Conservation (phyloP, 2,113 vertebrate genomes). For the Eolophus roseicapilla region DNA sequence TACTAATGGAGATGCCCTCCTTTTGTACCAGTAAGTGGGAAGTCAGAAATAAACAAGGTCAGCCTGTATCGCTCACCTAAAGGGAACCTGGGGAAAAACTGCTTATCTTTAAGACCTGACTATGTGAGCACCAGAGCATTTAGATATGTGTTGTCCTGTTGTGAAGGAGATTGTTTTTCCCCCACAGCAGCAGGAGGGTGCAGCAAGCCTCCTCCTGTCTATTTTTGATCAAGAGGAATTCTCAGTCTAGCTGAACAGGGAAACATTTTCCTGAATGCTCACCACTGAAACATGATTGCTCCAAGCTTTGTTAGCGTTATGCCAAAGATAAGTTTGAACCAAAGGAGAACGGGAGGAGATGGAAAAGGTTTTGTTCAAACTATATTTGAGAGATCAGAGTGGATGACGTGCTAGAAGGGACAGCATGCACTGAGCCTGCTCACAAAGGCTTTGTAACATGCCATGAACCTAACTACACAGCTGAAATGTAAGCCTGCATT, state of each 20-base stretch:
- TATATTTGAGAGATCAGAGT: neutral
- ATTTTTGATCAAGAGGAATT: neutral
- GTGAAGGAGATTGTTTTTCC: neutral
- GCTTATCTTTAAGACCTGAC: no score
- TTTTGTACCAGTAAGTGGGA: neutral
- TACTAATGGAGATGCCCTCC: rapidly evolving
- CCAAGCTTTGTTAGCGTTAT: neutral
- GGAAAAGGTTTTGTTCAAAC: neutral
- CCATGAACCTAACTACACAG: rapidly evolving
- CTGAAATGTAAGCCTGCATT: neutral
- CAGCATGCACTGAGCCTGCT: neutral
- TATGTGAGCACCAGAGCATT: rapidly evolving
- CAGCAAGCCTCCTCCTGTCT: neutral
- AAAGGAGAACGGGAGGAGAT: neutral
- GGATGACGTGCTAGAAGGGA: neutral
- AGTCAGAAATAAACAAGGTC: neutral
- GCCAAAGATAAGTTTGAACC: neutral
- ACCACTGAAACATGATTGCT: neutral
- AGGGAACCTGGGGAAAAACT: neutral
- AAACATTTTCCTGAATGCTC: rapidly evolving
- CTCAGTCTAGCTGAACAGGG: neutral
- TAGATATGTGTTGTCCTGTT: rapidly evolving
- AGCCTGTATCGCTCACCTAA: neutral
- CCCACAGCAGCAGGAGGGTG: neutral
- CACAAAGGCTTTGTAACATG: neutral